Conservation (phyloP, 2,888 invertebrate species). For the Dorcus parallelipipedus region DNA sequence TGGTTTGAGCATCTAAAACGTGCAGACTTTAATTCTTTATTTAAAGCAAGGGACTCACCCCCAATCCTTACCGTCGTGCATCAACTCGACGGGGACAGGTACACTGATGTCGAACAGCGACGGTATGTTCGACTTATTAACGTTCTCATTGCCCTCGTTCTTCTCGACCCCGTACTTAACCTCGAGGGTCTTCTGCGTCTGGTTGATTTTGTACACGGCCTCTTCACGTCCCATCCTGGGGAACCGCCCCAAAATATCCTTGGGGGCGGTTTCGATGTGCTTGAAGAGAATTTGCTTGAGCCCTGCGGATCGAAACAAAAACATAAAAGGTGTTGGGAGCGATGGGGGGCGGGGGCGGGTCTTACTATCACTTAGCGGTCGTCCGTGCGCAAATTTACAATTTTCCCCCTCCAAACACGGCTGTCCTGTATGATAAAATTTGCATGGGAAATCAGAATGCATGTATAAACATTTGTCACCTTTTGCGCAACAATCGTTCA, state of each 20-base stretch:
- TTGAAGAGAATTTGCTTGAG: constrained; percentile 51
- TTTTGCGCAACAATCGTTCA: constrained; percentile 93
- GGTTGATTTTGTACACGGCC: constrained; percentile 56
- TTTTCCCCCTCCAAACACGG: constrained; percentile 73
- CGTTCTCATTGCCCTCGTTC: not conserved
- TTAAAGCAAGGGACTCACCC: not conserved
- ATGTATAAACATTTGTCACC: constrained; percentile 93
- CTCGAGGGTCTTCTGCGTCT: constrained; percentile 52
- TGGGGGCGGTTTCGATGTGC: constrained; percentile 87
- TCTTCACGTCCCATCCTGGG: constrained; percentile 78
- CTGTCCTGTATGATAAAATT: constrained; percentile 92
- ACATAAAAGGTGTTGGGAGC: not conserved
- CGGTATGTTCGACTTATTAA: constrained; percentile 38
- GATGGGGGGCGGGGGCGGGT: not conserved
- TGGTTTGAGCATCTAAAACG: constrained; percentile 11
- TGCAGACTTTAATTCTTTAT: not conserved
- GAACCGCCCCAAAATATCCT: constrained; percentile 88
- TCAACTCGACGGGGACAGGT: constrained; percentile 39
- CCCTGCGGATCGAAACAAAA: constrained; percentile 27
- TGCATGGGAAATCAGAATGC: constrained; percentile 97
- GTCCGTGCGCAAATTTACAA: constrained; percentile 92
- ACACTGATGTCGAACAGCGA: constrained; percentile 44
- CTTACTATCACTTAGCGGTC: constrained; percentile 74
- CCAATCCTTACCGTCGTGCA: constrained; percentile 18
- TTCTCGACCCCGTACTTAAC: constrained; percentile 42